Percentiles rank a stretch among this genome's conserved stretches.
phyloP scores from a whole-genome alignment of 92 coral and sea anemone species.

The Porites cylindrica region DNA sequence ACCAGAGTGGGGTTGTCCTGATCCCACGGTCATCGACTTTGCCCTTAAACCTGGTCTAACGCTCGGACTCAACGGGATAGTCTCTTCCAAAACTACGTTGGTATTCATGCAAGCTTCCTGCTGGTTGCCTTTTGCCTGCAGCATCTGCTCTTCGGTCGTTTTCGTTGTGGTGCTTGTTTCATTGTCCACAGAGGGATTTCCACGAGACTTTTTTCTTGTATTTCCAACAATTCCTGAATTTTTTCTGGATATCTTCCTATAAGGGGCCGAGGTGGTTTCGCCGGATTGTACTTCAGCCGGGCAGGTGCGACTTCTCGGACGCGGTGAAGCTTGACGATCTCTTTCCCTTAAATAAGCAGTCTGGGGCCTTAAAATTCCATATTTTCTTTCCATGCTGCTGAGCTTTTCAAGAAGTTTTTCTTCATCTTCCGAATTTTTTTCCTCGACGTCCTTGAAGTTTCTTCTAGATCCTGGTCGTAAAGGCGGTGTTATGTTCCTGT shows the following conservation, averaged over 20 bases:
- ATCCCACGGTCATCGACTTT: constrained; percentile 2
- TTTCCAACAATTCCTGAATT: not conserved
- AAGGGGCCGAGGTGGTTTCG: not conserved
- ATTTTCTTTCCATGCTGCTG: constrained; percentile 17
- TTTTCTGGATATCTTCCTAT: constrained; percentile 24
- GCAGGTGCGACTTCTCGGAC: constrained; percentile 29
- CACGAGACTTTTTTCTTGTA: constrained; percentile 18
- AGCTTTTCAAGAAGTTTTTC: constrained; percentile 11
- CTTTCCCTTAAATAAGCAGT: constrained; percentile 12
- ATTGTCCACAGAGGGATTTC: not conserved
- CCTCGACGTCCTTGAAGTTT: constrained; percentile 74
- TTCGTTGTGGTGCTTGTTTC: not conserved
- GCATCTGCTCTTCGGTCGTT: not conserved
- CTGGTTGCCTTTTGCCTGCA: not conserved
- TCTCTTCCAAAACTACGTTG: constrained; percentile 4
- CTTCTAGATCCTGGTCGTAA: constrained; percentile 76
- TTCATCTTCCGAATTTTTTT: constrained; percentile 56
- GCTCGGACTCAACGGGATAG: not conserved
- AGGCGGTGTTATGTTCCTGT: constrained; percentile 79
- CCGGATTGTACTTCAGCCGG: not conserved
- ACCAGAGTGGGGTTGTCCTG: not conserved
- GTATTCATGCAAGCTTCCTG: not conserved
- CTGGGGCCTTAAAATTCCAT: constrained; percentile 37
- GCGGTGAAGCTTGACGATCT: not conserved
- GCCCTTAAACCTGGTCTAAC: constrained; percentile 4